These are phyloP conservation scores for Phalloptychus januarius DNA, from an alignment of 2,797 vertebrate genomes.

Conservation along the genomic window DNA sequence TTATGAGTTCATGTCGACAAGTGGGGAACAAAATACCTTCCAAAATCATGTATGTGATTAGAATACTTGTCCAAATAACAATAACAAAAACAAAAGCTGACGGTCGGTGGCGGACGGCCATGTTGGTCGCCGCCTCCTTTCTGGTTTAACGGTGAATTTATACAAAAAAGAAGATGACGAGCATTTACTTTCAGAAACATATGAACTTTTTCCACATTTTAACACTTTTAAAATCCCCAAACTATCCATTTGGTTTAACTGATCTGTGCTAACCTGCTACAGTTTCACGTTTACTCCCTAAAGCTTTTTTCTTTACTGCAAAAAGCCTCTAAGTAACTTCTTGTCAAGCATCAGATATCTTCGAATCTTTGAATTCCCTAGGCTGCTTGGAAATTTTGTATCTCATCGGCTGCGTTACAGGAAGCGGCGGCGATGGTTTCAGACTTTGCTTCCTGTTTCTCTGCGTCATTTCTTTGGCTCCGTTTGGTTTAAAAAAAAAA, in stretches of 20 bases:
- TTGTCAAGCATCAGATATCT: background rate
- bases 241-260: background rate
- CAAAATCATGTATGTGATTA: background rate
- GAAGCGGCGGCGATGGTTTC: too few species aligned
- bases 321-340: background rate
- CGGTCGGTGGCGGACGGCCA: background rate
- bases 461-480: background rate
- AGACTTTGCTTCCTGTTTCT: background rate
- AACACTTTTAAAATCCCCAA: background rate
- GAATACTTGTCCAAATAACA: background rate
- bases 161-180: background rate
- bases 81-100: too few species aligned
- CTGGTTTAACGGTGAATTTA: background rate
- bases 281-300: background rate
- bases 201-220: background rate
- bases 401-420: background rate
- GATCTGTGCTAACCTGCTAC: background rate
- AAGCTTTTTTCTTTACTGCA: background rate
- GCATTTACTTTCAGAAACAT: background rate
- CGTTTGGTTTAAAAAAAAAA: background rate
- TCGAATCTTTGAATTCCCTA: background rate
- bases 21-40: background rate
- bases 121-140: background rate
- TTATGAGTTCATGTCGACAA: background rate
- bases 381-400: background rate